These are phyloP conservation scores for Cyrtodaria siliqua DNA, from an alignment of 2,888 invertebrate species.

Conservation along the genomic window DNA sequence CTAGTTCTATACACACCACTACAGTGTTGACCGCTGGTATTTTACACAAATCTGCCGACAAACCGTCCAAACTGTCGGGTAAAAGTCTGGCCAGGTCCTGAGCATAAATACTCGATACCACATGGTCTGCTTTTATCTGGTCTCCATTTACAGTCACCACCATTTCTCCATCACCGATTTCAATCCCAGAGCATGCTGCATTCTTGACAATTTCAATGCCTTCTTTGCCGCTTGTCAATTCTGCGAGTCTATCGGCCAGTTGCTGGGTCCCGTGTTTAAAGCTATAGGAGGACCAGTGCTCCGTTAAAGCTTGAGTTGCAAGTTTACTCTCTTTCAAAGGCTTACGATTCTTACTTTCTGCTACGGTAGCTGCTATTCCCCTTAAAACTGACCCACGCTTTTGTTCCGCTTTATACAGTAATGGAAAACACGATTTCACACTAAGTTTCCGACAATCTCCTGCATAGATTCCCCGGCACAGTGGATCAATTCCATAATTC, in stretches of 20 bases:
- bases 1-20: slow-evolving; percentile 93
- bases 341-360: background rate
- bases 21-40: slow-evolving; percentile 94
- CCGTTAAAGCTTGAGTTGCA: slow-evolving; percentile 84
- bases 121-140: slow-evolving; percentile 88
- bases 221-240: slow-evolving; percentile 86
- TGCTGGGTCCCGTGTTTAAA: slow-evolving; percentile 92
- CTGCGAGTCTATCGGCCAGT: slow-evolving; percentile 89
- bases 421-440: slow-evolving; percentile 93
- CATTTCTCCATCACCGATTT: slow-evolving; percentile 86
- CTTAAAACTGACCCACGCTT: slow-evolving; percentile 92
- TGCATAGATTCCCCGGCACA: slow-evolving; percentile 97
- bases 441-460: slow-evolving; percentile 96
- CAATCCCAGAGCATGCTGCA: slow-evolving; percentile 89
- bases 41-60: slow-evolving; percentile 89
- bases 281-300: slow-evolving; percentile 95
- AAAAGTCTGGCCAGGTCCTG: slow-evolving; percentile 71
- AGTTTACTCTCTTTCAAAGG: slow-evolving; percentile 2
- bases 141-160: slow-evolving; percentile 85
- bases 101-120: slow-evolving; percentile 93
- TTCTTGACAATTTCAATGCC: slow-evolving; percentile 89
- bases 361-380: slow-evolving; percentile 87
- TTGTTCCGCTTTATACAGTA: slow-evolving; percentile 93
- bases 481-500: slow-evolving; percentile 93
- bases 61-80: slow-evolving; percentile 74